Conservation (phyloP, 2,888 invertebrate genomes). For the Nemapogon koenigi region DNA sequence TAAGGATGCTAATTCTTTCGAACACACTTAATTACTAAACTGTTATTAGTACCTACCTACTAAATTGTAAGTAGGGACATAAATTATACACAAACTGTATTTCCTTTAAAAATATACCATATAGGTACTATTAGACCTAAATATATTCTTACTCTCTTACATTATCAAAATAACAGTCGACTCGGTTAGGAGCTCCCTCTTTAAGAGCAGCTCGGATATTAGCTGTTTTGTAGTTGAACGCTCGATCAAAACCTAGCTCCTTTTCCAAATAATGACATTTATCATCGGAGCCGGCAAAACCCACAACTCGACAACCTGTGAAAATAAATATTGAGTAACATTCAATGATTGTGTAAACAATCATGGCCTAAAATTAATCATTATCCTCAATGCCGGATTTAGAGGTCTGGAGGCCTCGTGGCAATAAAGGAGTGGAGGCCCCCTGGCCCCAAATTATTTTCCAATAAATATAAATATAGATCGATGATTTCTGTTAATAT, state of each 20-base stretch:
- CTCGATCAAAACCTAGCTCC: constrained; percentile 72
- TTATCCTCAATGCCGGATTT: no score
- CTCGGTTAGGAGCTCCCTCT: constrained; percentile 70
- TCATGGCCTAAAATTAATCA: neutral
- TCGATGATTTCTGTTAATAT: no score
- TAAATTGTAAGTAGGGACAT: no score
- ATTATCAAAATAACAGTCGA: constrained; percentile 83
- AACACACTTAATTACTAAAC: no score
- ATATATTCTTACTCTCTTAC: no score
- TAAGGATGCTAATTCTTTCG: no score
- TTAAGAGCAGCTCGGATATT: constrained; percentile 63
- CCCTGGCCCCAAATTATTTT: no score
- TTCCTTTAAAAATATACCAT: neutral
- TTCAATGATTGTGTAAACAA: neutral
- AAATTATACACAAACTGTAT: neutral
- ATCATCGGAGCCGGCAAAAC: constrained; percentile 74
- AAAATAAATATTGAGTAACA: constrained; percentile 11
- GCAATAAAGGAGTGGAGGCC: constrained; percentile 14
- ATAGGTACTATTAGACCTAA: neutral
- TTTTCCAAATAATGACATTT: constrained; percentile 74
- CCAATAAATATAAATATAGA: no score
- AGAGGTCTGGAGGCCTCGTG: constrained; percentile 14
- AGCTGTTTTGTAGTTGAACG: constrained; percentile 75
- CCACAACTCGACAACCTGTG: constrained; percentile 47
- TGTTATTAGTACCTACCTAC: no score